Base-by-base conservation (phyloP, 2,113 vertebrate species). In the Bostrychus sinensis region DNA sequence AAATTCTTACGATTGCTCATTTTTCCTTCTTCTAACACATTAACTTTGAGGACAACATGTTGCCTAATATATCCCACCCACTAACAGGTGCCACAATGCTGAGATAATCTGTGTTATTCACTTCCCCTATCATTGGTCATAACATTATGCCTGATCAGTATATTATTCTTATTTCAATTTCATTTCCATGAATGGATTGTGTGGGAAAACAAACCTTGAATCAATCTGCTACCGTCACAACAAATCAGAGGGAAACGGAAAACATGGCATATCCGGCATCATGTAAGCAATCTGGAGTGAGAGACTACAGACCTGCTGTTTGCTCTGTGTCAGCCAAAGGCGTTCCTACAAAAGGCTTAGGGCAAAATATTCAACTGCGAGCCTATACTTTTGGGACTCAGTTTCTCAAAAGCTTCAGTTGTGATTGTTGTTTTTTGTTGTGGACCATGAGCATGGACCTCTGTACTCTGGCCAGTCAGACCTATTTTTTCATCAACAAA, bases 241-340 rank as follows among this genome's bases (percentile, higher is more conserved):
- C 76, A 76, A 62, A 78, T 41, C 67, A 17, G 38, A 59, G 80
- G 62, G 64, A 53, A 58, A 70, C 1, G 56, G 67, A 65, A 75
- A 80, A 65, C 70, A 57, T 28, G 34, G 65, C 45, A 28, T 41
- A 38, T 69, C 53, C 59, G 38, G 12, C 76, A 75, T 74, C 58
- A 39, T 77, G 78, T 63, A 30, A 59, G 42, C 85, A 89, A 75
- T 86, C 83, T 88, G 85, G 69, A 75, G 76, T 67, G 85, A 83
- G 77, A 88, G 88, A 81, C 80, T 60, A 54, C 55, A 50, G 76
- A 57, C 80, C 63, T 70, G 84, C 80, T 80, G 85, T 72, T 75
- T 80, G 79, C 77, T 79, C 67, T 55, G 75, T 81, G 80, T 81
- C 74, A 81, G 81, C 72, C 77, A 79, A 70, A 77, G 73, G 60